These are phyloP conservation scores for Pammene aurita DNA, from an alignment of 2,888 invertebrate genomes.

Conservation along the genomic window DNA sequence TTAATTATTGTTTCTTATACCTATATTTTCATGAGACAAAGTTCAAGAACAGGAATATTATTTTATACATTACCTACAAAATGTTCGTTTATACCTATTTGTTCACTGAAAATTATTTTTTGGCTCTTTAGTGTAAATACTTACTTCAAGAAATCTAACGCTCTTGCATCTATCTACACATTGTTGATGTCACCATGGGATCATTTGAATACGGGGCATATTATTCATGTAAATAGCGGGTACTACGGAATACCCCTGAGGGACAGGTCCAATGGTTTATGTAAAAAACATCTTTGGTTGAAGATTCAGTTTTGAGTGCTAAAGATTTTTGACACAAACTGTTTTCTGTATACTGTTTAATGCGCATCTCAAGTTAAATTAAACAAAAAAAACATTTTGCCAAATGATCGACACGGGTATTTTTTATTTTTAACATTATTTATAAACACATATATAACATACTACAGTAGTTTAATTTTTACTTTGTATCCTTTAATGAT, in stretches of 20 bases:
- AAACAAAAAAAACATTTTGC: not conserved
- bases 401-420: too few species aligned
- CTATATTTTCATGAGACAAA: not conserved
- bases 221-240: slow-evolving; percentile 23
- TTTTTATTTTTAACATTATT: too few species aligned
- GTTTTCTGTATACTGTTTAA: not conserved
- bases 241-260: not conserved
- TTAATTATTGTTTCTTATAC: not conserved
- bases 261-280: slow-evolving; percentile 24
- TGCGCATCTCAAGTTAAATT: not conserved
- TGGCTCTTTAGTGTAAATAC: too few species aligned
- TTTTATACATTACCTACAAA: not conserved
- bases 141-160: not conserved
- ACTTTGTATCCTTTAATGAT: too few species aligned
- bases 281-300: slow-evolving; percentile 18
- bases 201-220: slow-evolving; percentile 18
- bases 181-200: slow-evolving; percentile 7
- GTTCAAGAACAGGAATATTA: not conserved
- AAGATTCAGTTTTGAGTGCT: slow-evolving; percentile 16
- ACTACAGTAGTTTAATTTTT: too few species aligned
- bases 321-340: not conserved
- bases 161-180: slow-evolving; percentile 4
- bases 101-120: too few species aligned
- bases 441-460: too few species aligned
- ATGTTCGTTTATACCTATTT: too few species aligned